Base-by-base conservation (phyloP, 2,113 vertebrate species). In the Hyla sarda region DNA sequence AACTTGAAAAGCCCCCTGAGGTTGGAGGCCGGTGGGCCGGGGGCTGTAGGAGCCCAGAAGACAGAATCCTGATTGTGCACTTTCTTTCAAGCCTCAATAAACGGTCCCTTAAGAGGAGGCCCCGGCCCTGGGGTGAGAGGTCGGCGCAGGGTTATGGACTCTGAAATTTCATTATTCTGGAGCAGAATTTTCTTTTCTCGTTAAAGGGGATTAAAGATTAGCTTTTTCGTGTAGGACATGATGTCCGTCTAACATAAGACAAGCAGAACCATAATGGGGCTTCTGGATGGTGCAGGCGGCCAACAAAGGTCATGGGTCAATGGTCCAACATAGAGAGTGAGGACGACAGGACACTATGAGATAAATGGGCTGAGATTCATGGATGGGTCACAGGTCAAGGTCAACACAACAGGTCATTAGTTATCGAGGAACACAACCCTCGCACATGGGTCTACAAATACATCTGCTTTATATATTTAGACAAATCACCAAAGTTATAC, bases 11-110 rank as follows among this genome's bases (percentile, higher is more conserved):
- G 50, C 71, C 89, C 84, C 89, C 4, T 34, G 89, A 82, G 90
- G 91, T 65, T 75, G 83, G 0, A 79, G 85, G 86, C 79, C 84
- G 88, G 74, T 84, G 90, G 89, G 87, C 89, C 82, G 88, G 91
- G 89, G 89, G 90, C 88, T 88, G 82, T 85, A 88, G 90, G 89
- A 89, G 90, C 90, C 88, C 88, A 89, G 85, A 88, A 91, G 90
- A 93, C 91, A 89, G 88, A 92, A 91, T 92, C 90, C 91, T 89
- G 91, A 93, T 90, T 93, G 92, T 91, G 90, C 88, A 88, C 85
- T 89, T 87, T 89, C 84, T 87, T 74, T 89, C 87, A 88, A 89
- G 89, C 89, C 91, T 91, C 87, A 86, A n/a, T 60, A 90, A 84
- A 87, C 90, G 89, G 83, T 85, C 87, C 16, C 71, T 30, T 9